Conservation (phyloP, 30 jellyfish, hydroid and myxozoan species). For the Catostylus mosaicus region DNA sequence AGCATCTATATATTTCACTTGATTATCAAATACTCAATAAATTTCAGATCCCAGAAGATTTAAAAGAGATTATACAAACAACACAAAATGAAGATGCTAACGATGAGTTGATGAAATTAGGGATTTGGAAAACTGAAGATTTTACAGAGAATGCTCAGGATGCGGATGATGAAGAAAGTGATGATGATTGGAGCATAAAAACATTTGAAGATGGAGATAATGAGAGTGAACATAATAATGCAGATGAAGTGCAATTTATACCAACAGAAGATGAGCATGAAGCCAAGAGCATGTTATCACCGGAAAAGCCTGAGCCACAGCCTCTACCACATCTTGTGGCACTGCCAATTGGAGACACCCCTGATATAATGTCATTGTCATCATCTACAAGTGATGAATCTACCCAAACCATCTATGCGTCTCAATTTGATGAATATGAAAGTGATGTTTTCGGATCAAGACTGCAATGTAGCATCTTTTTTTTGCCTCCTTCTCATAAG, state of each 20-base stretch:
- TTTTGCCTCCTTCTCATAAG: constrained; percentile 25
- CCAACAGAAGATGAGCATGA: neutral
- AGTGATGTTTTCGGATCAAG: constrained; percentile 44
- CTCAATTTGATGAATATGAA: constrained; percentile 68
- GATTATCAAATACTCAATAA: too few species aligned
- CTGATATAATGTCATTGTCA: constrained; percentile 30
- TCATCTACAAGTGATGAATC: constrained; percentile 36
- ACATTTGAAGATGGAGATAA: constrained; percentile 36
- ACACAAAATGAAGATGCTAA: neutral
- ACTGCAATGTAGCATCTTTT: constrained; percentile 19
- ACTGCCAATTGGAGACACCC: constrained; percentile 59
- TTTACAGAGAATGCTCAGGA: constrained; percentile 16
- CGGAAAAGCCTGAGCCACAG: neutral
- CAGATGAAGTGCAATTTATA: too few species aligned
- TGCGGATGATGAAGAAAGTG: constrained; percentile 63
- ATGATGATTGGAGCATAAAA: constrained; percentile 56
- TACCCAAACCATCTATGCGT: constrained; percentile 38
- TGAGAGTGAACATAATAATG: neutral
- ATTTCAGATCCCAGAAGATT: constrained; percentile 61
- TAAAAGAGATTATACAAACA: constrained; percentile 28
- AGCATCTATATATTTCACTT: too few species aligned
- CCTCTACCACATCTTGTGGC: constrained; percentile 16
- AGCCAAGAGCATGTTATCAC: neutral
- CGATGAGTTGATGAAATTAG: constrained; percentile 43
- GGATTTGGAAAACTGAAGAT: constrained; percentile 63